These are phyloP conservation scores for Sminthurides aquaticus DNA, from an alignment of 2,888 invertebrate species.

Conservation along the genomic window DNA sequence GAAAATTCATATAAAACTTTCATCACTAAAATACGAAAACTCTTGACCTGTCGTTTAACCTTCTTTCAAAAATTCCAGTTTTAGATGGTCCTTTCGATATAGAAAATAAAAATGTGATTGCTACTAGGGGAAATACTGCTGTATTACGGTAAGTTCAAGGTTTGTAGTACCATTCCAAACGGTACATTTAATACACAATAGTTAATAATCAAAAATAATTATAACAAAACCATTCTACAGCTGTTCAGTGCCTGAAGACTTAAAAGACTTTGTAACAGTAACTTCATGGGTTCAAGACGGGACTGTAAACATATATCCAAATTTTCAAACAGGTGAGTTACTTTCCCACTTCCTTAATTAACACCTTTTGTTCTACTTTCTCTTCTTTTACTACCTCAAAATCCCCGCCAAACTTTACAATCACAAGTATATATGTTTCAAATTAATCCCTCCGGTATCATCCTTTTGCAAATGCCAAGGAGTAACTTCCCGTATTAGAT, in stretches of 20 bases:
- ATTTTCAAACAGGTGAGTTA: constrained; percentile 59
- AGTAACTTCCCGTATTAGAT: no score
- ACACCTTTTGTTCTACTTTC: background rate
- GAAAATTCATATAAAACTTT: no score
- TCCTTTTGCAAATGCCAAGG: no score
- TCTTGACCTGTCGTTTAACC: no score
- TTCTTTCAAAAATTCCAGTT: no score
- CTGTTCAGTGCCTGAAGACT: constrained; percentile 81
- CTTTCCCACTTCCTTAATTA: background rate
- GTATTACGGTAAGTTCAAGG: constrained; percentile 57
- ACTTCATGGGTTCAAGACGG: constrained; percentile 86
- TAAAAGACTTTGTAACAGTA: constrained; percentile 76
- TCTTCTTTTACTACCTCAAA: no score
- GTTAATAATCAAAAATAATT: background rate
- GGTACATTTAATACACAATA: background rate
- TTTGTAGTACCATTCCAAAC: background rate
- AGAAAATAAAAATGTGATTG: constrained; percentile 83
- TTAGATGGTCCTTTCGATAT: constrained; percentile 73
- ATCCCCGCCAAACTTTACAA: no score
- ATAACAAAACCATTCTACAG: constrained; percentile 31
- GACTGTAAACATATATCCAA: constrained; percentile 68
- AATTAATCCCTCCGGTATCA: background rate
- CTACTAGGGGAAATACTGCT: constrained; percentile 82
- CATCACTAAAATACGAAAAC: no score
- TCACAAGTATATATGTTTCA: no score